phyloP scores from a whole-genome alignment of 2,888 invertebrate species.

The Polymixis flavicincta region DNA sequence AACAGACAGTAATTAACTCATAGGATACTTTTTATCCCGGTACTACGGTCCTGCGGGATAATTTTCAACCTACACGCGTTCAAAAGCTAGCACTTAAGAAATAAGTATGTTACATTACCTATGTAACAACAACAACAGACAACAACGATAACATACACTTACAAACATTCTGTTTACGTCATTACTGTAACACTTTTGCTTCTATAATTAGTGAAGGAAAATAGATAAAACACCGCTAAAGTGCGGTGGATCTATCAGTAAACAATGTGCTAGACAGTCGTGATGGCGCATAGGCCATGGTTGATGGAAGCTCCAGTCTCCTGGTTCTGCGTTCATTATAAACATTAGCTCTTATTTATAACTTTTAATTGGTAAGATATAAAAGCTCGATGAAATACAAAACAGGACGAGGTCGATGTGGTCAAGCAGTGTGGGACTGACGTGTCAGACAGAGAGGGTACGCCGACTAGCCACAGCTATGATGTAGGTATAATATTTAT shows the following conservation, averaged over 20 bases:
- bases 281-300: neutral
- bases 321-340: neutral
- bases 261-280: conserved; percentile 8
- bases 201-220: conserved; percentile 52
- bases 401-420: neutral
- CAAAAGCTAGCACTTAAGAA: neutral
- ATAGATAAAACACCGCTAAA: conserved; percentile 39
- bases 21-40: too few species aligned
- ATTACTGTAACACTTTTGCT: conserved; percentile 31
- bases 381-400: neutral
- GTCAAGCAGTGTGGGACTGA: too few species aligned
- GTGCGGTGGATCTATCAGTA: conserved; percentile 10
- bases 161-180: conserved; percentile 12
- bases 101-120: neutral
- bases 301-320: neutral
- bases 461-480: conserved; percentile 7
- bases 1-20: too few species aligned
- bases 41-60: too few species aligned
- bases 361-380: neutral
- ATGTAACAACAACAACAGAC: too few species aligned
- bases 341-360: neutral
- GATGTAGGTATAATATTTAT: neutral
- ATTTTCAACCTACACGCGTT: too few species aligned
- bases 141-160: neutral
- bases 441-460: neutral